Evolutionary conservation across 30 jellyfish, hydroid and myxozoan species (phyloP).

Genomic region (Chrysaora quinquecirrha): DNA sequence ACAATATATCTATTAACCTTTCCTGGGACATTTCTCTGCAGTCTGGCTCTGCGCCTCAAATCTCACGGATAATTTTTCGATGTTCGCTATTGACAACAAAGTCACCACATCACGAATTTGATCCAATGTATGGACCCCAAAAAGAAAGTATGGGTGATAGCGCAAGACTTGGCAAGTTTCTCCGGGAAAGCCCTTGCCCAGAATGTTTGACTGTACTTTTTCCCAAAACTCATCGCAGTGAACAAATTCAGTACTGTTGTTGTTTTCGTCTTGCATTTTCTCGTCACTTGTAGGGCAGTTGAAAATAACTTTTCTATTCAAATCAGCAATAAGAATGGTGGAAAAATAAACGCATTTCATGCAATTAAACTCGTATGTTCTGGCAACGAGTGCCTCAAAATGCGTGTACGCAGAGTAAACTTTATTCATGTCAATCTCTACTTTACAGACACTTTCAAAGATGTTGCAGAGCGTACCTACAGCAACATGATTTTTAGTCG

Average conservation of each 20-base stretch:
- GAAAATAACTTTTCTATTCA: conserved; percentile 64
- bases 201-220: conserved; percentile 15
- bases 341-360: conserved; percentile 49
- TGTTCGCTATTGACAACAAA: conserved; percentile 39
- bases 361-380: too few relatives aligned
- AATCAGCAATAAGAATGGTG: conserved; percentile 55
- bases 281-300: not conserved
- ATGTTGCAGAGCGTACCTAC: conserved; percentile 33
- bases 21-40: conserved; percentile 35
- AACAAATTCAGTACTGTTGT: not conserved
- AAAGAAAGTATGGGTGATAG: conserved; percentile 28
- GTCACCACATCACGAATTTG: not conserved
- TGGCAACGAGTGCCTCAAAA: too few relatives aligned
- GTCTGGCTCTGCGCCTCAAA: conserved; percentile 3
- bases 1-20: not conserved
- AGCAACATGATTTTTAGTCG: conserved; percentile 35
- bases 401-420: conserved; percentile 19
- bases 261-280: not conserved
- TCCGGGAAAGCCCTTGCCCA: conserved; percentile 24
- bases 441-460: not conserved
- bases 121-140: conserved; percentile 65
- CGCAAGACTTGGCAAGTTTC: not conserved
- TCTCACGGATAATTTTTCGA: conserved; percentile 10
- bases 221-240: conserved; percentile 51
- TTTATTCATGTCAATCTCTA: conserved; percentile 6